Evolutionary conservation across 1,140 invertebrate genomes (phyloP), one percentile per base, ranked within the genome.

Genomic region (Drosophila takahashii): DNA sequence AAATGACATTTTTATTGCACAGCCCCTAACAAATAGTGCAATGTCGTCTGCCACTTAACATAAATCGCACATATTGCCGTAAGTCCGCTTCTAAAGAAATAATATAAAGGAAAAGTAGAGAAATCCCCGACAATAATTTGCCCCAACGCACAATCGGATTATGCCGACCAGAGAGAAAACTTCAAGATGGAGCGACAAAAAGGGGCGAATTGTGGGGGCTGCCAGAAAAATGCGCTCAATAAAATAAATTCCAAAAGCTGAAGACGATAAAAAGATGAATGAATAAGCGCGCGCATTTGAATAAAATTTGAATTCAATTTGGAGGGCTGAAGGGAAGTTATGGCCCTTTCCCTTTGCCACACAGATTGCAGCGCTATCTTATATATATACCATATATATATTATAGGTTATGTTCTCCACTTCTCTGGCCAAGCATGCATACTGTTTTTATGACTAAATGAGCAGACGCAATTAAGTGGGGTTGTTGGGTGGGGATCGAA

Each of bases 401-500:
- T 4, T 13, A 2, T 41, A 7, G 26, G 9, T 15, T 42, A 42
- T 0, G 16, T 29, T 7, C 11, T n/a, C 5, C 4, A 16, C 6
- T 29, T 36, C 32, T 27, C 45, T 22, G 42, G 50, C 39, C 42
- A 77, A 56, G 72, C 53, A 39, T 81, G 59, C 56, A 47, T 83
- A 52, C 65, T 62, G 56, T 48, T 83, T 84, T 79, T 77, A 79
- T 72, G 60, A 62, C 76, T 50, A 79, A 84, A 83, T 83, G 70
- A 79, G 80, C 71, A 79, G 76, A 84, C 66, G 61, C 80, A 84
- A 84, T 84, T 84, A 84, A 71, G 60, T 70, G 70, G 53, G 57
- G 78, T 59, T 22, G 78, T 59, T 22, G 45, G 15, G 34, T 1
- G 47, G 6, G 13, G 22, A 22, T 22, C 9, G 26, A 15, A 16